Evolutionary conservation across 2,888 invertebrate species (phyloP), one percentile per base, ranked within the genome.

Genomic region (Xestobium rufovillosum): DNA sequence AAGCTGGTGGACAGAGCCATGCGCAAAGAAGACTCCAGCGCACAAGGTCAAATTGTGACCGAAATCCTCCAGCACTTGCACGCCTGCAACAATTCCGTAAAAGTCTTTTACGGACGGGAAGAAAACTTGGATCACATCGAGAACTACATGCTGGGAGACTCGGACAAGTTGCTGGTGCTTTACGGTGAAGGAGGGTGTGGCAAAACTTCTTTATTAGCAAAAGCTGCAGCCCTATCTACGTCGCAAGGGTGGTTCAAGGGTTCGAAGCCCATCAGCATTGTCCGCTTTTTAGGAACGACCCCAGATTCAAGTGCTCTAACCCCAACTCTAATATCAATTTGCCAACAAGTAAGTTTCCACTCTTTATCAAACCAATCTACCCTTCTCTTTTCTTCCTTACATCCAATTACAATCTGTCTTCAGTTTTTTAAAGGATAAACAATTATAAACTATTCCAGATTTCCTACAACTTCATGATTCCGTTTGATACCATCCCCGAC

Each of bases 141-240:
- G 57, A 70, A 78, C 34, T 87, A 92, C 62, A 88, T 94, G 81
- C 71, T 80, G 51, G 86, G 83, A 29, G 77, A 80, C 41, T 84
- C 83, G 10, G 87, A 88, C 56, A 87, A 90, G 57, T 92, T 95
- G 1, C 68, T 95, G 40, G 87, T 95, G 12, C 68, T 96, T 37
- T 90, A 90, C 60, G 97, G 97, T 19, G 91, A 91, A 66, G 90
- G 95, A 57, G 97, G 97, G 26, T 96, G 96, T 59, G 97, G 97
- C 0, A 98, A 98, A 66, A 97, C 97, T 1, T 96, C 96, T 11
- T 70, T 97, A 1, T 69, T 97, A 39, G 86, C 97, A 1, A 94
- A 94, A 66, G 85, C 88, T 42, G 91, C 94, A 1, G 84, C 87
- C 14, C 73, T 85, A 63, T 64, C 60, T 0, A 84, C 83, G 1